Evolutionary conservation across 1,140 invertebrate species (phyloP).

Genomic region (Brachionus rubens): DNA sequence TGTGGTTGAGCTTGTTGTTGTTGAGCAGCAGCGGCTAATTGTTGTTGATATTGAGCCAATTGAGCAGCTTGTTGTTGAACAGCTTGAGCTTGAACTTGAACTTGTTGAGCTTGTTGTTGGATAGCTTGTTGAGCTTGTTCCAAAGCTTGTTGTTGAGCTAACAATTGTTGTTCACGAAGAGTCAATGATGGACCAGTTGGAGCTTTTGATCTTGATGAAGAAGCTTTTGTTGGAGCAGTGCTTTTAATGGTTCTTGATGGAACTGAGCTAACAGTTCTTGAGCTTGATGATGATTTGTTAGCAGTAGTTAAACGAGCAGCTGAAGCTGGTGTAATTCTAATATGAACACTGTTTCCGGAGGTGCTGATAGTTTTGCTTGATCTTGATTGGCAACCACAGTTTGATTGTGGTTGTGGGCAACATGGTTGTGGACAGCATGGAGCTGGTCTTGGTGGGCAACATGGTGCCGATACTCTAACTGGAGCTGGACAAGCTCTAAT

Average conservation of each 20-base stretch:
- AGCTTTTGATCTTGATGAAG: not conserved
- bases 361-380: not conserved
- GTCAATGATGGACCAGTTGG: slow-evolving; percentile 6
- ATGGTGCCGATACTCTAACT: not conserved
- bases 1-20: not conserved
- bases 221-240: not conserved
- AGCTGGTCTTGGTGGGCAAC: not conserved
- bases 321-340: slow-evolving; percentile 33
- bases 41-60: not conserved
- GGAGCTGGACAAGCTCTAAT: not conserved
- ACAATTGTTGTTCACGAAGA: slow-evolving; percentile 17
- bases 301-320: not conserved
- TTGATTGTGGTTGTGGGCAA: not conserved
- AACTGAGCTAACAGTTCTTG: not conserved
- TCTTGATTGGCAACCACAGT: not conserved
- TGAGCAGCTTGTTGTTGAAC: slow-evolving; percentile 30
- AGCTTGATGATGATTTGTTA: not conserved
- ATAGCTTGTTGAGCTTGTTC: slow-evolving; percentile 22
- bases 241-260: slow-evolving; percentile 29
- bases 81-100: slow-evolving; percentile 17
- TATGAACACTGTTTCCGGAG: not conserved
- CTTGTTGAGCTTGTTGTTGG: slow-evolving; percentile 24
- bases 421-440: slow-evolving; percentile 19
- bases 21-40: slow-evolving; percentile 5
- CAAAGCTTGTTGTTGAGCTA: slow-evolving; percentile 34